phyloP scores from a whole-genome alignment of 2,888 invertebrate species.

The Dynastes grantii region DNA sequence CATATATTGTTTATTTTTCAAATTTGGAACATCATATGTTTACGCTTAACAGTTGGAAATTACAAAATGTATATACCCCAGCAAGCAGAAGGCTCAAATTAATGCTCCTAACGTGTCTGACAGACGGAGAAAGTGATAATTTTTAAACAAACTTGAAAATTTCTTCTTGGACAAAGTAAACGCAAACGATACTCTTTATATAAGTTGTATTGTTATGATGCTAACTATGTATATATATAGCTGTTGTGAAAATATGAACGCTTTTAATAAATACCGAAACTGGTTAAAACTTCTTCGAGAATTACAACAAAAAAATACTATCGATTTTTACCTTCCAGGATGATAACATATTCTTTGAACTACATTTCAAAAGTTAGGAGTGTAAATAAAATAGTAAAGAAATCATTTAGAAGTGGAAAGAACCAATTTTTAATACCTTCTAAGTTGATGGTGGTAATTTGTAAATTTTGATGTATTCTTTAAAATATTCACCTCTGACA shows the following conservation, averaged over 20 bases:
- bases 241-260: slow-evolving; percentile 1
- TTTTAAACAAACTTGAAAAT: slow-evolving; percentile 7
- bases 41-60: too few species aligned
- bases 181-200: slow-evolving; percentile 6
- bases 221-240: background rate
- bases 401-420: background rate
- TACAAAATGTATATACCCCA: too few species aligned
- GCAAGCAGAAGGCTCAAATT: too few species aligned
- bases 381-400: background rate
- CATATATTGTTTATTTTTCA: too few species aligned
- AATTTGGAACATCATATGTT: too few species aligned
- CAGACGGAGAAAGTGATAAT: slow-evolving; percentile 16
- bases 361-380: too few species aligned
- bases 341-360: too few species aligned
- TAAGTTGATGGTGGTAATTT: too few species aligned
- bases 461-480: background rate
- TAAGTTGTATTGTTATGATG: background rate
- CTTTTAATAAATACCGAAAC: background rate
- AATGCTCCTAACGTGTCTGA: background rate
- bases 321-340: background rate
- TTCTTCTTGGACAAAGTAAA: slow-evolving; percentile 5
- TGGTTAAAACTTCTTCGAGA: background rate
- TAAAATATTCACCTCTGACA: slow-evolving; percentile 24
- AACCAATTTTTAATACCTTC: background rate
- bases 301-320: background rate